Evolutionary conservation across 92 coral and sea anemone genomes (phyloP).

Genomic region (Meandrina meandrites): DNA sequence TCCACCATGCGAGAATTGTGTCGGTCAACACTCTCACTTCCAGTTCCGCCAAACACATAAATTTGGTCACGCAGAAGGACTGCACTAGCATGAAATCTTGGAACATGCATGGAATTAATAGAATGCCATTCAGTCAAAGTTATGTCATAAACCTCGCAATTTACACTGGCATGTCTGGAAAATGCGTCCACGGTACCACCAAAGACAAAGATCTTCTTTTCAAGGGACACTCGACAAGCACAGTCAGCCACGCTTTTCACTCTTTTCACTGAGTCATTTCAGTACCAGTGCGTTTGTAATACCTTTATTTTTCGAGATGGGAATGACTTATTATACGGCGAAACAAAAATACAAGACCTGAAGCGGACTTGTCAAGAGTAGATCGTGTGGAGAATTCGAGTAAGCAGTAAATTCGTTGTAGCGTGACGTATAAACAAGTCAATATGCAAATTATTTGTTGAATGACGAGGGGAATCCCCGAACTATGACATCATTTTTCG

Average conservation of each 20-base stretch:
- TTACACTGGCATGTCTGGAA: constrained; percentile 64
- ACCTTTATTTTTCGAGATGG: background rate
- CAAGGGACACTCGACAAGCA: constrained; percentile 62
- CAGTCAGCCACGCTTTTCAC: constrained; percentile 83
- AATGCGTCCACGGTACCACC: constrained; percentile 89
- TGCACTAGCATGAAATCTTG: constrained; percentile 87
- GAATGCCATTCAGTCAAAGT: constrained; percentile 71
- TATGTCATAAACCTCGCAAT: constrained; percentile 73
- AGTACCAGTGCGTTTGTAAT: too few relatives aligned
- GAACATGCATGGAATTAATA: constrained; percentile 76
- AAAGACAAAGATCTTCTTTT: constrained; percentile 72
- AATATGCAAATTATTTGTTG: too few relatives aligned
- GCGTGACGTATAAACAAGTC: too few relatives aligned
- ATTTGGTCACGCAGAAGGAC: constrained; percentile 66
- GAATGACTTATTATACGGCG: background rate
- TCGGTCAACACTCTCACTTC: constrained; percentile 59
- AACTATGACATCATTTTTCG: too few relatives aligned
- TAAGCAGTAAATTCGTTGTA: too few relatives aligned
- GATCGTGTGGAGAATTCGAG: too few relatives aligned
- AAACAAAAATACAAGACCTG: too few relatives aligned
- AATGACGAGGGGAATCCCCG: too few relatives aligned
- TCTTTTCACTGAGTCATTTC: constrained; percentile 73
- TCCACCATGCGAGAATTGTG: constrained; percentile 68
- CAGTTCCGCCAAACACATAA: constrained; percentile 80
- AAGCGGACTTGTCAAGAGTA: too few relatives aligned